A percentile compares a stretch with the other conserved stretches of the same genome.
phyloP scores from a whole-genome alignment of 2,888 invertebrate genomes.

The Caenorhabditis macrosperma region DNA sequence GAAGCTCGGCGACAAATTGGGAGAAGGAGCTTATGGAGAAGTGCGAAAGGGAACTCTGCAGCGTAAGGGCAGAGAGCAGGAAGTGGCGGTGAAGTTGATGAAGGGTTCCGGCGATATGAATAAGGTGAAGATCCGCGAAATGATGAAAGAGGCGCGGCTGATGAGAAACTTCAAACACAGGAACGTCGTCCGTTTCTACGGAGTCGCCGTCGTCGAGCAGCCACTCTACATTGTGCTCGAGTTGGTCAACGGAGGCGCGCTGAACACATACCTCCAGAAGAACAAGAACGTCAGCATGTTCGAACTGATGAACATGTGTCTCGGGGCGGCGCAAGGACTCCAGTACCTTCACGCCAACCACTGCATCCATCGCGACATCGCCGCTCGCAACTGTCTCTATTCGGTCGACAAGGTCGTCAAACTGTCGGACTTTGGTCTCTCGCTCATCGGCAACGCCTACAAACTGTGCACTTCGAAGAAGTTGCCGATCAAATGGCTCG shows the following conservation, averaged over 20 bases:
- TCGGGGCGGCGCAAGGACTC: conserved; percentile 47
- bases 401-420: conserved; percentile 47
- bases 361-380: conserved; percentile 52
- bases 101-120: conserved; percentile 43
- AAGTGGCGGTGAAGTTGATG: conserved; percentile 59
- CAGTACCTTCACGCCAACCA: conserved; percentile 46
- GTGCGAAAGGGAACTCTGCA: conserved; percentile 47
- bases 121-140: conserved; percentile 57
- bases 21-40: conserved; percentile 63
- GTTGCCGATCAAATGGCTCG: conserved; percentile 64
- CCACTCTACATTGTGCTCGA: conserved; percentile 56
- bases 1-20: conserved; percentile 50
- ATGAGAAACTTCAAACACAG: conserved; percentile 57
- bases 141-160: conserved; percentile 63
- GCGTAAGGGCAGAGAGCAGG: conserved; percentile 21
- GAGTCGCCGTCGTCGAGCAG: conserved; percentile 61
- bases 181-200: conserved; percentile 58
- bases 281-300: conserved; percentile 16
- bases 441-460: conserved; percentile 28
- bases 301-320: conserved; percentile 36
- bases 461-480: conserved; percentile 42
- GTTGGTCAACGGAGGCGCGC: neutral
- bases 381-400: conserved; percentile 53
- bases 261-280: conserved; percentile 25
- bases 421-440: conserved; percentile 61